A percentile compares a stretch with the other conserved stretches of the same genome.
These are phyloP conservation scores for Schizotus pectinicornis DNA, from an alignment of 2,888 invertebrate genomes.

Conservation along the genomic window DNA sequence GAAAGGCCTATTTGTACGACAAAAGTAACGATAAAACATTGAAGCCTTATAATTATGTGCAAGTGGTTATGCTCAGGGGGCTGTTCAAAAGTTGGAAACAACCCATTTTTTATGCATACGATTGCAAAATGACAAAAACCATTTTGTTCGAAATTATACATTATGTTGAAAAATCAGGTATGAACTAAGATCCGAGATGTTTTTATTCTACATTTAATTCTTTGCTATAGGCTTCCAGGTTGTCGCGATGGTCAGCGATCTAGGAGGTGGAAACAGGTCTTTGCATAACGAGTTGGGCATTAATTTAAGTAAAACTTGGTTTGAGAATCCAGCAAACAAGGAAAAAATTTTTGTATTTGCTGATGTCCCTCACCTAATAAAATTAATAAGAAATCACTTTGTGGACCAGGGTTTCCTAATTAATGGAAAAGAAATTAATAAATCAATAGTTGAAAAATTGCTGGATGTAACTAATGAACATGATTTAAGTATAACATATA, in stretches of 20 bases:
- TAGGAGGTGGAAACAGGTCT: slow-evolving; percentile 33
- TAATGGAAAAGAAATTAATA: slow-evolving; percentile 28
- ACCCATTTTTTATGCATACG: slow-evolving; percentile 40
- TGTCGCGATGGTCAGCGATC: slow-evolving; percentile 36
- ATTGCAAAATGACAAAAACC: slow-evolving; percentile 32
- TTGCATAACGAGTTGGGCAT: slow-evolving; percentile 25
- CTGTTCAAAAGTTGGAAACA: slow-evolving; percentile 39
- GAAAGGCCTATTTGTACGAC: slow-evolving; percentile 33
- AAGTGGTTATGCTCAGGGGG: slow-evolving; percentile 39
- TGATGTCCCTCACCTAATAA: slow-evolving; percentile 33
- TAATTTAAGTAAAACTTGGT: slow-evolving; percentile 24
- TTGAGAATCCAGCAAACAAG: slow-evolving; percentile 27
- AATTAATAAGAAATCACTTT: slow-evolving; percentile 33
- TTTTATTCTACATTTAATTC: too few species aligned
- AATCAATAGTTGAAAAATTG: slow-evolving; percentile 32
- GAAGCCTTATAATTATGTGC: slow-evolving; percentile 36
- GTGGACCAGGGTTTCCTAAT: slow-evolving; percentile 27
- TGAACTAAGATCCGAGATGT: too few species aligned
- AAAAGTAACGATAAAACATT: slow-evolving; percentile 31
- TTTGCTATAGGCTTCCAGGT: slow-evolving; percentile 37
- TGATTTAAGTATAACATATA: slow-evolving; percentile 30
- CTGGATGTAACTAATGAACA: slow-evolving; percentile 26
- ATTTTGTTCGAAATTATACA: slow-evolving; percentile 27
- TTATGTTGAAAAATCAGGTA: slow-evolving; percentile 31
- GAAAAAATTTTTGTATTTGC: slow-evolving; percentile 30